Percentiles rank a stretch among this genome's conserved stretches.
phyloP scores from a whole-genome alignment of 2,888 invertebrate genomes.

The Standfussiana lucernea region DNA sequence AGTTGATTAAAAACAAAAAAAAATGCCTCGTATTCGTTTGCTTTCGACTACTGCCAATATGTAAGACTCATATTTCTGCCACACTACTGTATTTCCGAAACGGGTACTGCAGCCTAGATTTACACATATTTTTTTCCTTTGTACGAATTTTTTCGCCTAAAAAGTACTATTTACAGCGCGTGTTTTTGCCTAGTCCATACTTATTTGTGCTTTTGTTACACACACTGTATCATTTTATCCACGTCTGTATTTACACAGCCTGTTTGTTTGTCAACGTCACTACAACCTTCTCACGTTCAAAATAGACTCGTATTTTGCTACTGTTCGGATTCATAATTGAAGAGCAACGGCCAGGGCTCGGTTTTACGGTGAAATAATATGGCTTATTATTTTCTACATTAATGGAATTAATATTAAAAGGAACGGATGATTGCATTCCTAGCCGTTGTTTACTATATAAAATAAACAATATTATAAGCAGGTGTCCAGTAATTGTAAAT shows the following conservation, averaged over 20 bases:
- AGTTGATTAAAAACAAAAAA: background rate
- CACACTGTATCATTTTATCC: conserved; percentile 59
- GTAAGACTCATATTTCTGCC: conserved; percentile 1
- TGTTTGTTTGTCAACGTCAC: conserved; percentile 66
- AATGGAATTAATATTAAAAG: conserved; percentile 34
- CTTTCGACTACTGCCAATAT: background rate
- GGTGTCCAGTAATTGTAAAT: background rate
- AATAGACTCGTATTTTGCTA: conserved; percentile 27
- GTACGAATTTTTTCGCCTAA: conserved; percentile 2
- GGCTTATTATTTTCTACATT: conserved; percentile 38
- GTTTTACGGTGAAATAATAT: conserved; percentile 29
- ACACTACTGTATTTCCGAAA: conserved; percentile 1
- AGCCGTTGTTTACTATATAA: conserved; percentile 16
- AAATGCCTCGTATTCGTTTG: too few relatives aligned
- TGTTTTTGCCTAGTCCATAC: conserved; percentile 22
- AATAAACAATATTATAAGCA: conserved; percentile 4
- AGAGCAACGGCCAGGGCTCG: background rate
- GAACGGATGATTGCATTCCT: conserved; percentile 5
- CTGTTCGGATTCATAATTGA: conserved; percentile 26
- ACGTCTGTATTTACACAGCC: conserved; percentile 74
- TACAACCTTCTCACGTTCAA: conserved; percentile 45
- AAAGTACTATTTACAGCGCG: background rate
- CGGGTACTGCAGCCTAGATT: conserved; percentile 9
- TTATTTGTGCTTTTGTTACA: conserved; percentile 59
- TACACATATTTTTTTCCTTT: conserved; percentile 7